Evolutionary conservation across 2,888 invertebrate species (phyloP).

Genomic region (Poecilobothrus nobilitatus): DNA sequence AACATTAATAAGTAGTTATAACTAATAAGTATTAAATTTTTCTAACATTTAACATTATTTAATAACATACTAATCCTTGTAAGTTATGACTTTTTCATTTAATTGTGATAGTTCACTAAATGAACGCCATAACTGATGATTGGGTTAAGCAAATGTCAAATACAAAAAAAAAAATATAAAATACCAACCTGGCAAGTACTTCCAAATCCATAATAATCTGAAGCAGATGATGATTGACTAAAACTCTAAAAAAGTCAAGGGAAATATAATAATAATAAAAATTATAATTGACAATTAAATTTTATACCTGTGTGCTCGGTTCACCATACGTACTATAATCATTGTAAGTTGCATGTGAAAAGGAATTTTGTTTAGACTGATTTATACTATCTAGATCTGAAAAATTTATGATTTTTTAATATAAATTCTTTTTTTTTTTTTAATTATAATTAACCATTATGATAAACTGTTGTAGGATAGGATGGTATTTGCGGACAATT

Average conservation of each 20-base stretch:
- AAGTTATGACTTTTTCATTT: no score
- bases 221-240: slow-evolving; percentile 28
- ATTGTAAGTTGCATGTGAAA: slow-evolving; percentile 26
- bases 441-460: background rate
- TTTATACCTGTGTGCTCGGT: slow-evolving; percentile 44
- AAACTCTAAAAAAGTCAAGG: slow-evolving; percentile 19
- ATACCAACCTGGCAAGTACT: slow-evolving; percentile 59
- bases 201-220: slow-evolving; percentile 51
- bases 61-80: no score
- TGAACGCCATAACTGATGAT: no score
- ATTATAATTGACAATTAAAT: background rate
- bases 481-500: slow-evolving; percentile 44
- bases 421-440: no score
- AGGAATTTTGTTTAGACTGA: slow-evolving; percentile 16
- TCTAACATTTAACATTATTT: no score
- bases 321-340: slow-evolving; percentile 36
- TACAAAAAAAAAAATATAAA: background rate
- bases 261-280: background rate
- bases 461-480: slow-evolving; percentile 17
- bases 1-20: no score
- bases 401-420: no score
- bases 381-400: background rate
- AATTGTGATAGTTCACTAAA: no score
- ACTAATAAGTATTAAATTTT: no score
- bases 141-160: no score